Evolutionary conservation across 2,797 vertebrate genomes (phyloP).

Genomic region (Tragelaphus eurycerus): DNA sequence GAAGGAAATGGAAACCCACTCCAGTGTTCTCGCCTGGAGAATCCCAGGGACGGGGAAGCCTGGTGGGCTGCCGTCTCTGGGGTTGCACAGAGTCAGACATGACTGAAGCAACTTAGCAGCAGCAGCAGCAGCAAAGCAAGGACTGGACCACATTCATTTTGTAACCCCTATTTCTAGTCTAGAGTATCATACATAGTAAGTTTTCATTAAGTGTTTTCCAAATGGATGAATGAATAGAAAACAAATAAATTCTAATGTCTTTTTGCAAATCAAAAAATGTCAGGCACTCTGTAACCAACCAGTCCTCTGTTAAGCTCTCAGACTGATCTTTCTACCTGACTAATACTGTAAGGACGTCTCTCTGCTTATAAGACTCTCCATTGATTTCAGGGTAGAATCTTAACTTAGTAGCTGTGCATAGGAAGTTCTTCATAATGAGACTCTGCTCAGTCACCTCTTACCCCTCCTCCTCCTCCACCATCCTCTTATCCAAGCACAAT

Average conservation of each 20-base stretch:
- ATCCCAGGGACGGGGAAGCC: too few relatives aligned
- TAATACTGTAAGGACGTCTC: background rate
- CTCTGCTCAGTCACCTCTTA: background rate
- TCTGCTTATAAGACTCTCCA: background rate
- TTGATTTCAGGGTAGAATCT: background rate
- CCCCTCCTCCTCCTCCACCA: background rate
- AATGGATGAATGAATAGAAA: background rate
- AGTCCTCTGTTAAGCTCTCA: background rate
- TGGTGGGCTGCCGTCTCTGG: too few relatives aligned
- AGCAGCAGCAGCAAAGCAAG: background rate
- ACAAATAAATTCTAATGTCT: background rate
- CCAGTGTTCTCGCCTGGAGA: too few relatives aligned
- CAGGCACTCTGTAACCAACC: background rate
- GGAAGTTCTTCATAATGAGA: background rate
- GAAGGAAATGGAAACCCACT: too few relatives aligned
- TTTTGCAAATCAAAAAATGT: background rate
- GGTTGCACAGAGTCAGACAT: too few relatives aligned
- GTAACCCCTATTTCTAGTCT: background rate
- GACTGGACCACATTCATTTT: background rate
- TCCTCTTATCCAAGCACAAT: background rate
- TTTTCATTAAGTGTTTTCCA: background rate
- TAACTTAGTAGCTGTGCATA: background rate
- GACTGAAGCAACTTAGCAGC: too few relatives aligned
- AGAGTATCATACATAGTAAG: background rate
- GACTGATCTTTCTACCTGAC: background rate